Base-by-base conservation (phyloP, 2,888 invertebrate species). In the Neoitamus cyanurus region DNA sequence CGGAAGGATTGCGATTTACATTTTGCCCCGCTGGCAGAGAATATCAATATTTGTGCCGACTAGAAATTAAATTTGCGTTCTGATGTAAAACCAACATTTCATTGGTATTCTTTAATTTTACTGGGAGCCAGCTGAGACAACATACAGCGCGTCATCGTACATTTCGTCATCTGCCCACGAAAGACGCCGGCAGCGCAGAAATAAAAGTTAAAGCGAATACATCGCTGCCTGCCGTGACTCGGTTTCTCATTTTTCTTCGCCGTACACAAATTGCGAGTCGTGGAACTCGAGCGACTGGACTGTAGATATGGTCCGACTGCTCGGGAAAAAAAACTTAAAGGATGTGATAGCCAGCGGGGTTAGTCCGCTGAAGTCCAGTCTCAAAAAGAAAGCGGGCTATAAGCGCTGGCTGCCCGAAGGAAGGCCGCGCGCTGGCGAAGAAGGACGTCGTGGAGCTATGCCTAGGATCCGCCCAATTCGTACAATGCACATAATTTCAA, bases 91-190 rank as follows among this genome's bases (percentile, higher is more conserved):
- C 82, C 36, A 82, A 82, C 37, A 82, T 37, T 58, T 28, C 69
- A 37, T 69, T 69, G 82, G 68, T 82, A 82, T 82, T 82, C 82
- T 82, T 82, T 42, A 31, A 82, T 82, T 82, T 82, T 69, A 13
- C 36, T n/a, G 4, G 58, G 58, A 31, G 31, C 58, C n/a, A 20
- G 5, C 78, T 48, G 78, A 78, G n/a, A 75, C 42, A 75, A 75
- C 20, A 37, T 25, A 58, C 25, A 9, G 20, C 58, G 25, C 25
- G 58, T 58, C 20, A 58, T 58, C 58, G 58, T 7, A 11, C n/a
- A 58, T 58, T 58, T 25, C 20, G 25, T 58, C 58, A 58, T 58
- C 9, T 25, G 58, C 9, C 58, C 2, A 20, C 20, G 58, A 58
- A 58, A 25, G 20, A 20, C 58, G 58, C 58, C 58, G 15, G 58